Conservation (phyloP, 1,140 invertebrate species). For the Papilio xuthus region DNA sequence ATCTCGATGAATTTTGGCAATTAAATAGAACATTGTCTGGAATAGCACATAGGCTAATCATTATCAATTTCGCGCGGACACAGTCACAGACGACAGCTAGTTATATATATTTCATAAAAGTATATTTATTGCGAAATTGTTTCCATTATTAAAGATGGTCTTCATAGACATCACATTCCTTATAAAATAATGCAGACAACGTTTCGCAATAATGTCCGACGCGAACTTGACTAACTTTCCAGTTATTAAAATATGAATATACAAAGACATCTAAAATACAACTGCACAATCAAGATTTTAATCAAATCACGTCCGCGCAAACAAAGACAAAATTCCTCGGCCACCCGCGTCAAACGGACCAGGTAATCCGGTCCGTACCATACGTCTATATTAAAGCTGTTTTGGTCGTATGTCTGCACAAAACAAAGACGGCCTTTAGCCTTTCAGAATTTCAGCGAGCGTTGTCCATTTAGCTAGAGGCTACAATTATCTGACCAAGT, state of each 20-base stretch:
- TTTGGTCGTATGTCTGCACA: slow-evolving; percentile 51
- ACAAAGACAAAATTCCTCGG: slow-evolving; percentile 54
- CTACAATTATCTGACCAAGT: slow-evolving; percentile 56
- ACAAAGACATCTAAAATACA: slow-evolving; percentile 31
- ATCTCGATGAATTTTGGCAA: no score
- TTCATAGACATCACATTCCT: not conserved
- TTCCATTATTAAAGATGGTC: not conserved
- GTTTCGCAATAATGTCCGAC: slow-evolving; percentile 20
- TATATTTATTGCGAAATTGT: not conserved
- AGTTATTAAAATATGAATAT: slow-evolving; percentile 36
- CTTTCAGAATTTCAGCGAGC: slow-evolving; percentile 59
- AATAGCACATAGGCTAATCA: no score
- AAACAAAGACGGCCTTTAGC: slow-evolving; percentile 67
- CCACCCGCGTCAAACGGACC: slow-evolving; percentile 42
- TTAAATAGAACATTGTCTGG: no score
- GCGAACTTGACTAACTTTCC: slow-evolving; percentile 31
- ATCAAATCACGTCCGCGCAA: slow-evolving; percentile 55
- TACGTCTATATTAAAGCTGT: slow-evolving; percentile 57
- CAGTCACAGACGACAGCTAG: no score
- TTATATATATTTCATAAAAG: not conserved
- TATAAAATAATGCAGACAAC: slow-evolving; percentile 29
- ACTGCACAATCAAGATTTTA: slow-evolving; percentile 46
- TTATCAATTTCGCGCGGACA: no score
- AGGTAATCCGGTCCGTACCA: slow-evolving; percentile 53
- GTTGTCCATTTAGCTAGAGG: slow-evolving; percentile 72